These are phyloP conservation scores for Podarcis cretensis DNA, from an alignment of 2,113 vertebrate genomes.

Conservation along the genomic window DNA sequence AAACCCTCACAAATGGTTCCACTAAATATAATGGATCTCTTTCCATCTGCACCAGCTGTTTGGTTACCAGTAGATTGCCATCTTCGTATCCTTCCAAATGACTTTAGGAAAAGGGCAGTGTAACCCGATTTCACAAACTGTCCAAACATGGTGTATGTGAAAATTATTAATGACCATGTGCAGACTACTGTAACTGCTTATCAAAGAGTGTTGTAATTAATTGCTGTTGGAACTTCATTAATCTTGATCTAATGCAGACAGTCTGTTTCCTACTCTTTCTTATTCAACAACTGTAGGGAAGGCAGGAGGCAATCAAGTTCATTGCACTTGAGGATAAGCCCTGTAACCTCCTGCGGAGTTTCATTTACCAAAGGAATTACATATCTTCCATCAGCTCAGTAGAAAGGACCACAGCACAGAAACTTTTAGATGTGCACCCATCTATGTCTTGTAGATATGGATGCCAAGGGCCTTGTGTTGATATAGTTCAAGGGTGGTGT, in stretches of 20 bases:
- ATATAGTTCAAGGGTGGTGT: too few species aligned
- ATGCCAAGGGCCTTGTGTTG: background rate
- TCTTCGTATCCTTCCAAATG: too few species aligned
- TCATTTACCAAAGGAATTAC: background rate
- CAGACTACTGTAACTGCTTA: background rate
- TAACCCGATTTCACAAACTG: fast-evolving
- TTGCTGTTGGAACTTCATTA: constrained; percentile 59
- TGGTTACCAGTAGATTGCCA: too few species aligned
- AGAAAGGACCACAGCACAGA: background rate
- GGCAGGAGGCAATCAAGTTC: background rate
- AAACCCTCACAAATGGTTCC: background rate
- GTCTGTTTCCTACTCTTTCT: constrained; percentile 23
- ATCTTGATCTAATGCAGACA: constrained; percentile 46
- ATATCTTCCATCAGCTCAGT: background rate
- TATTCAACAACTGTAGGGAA: background rate
- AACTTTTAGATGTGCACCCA: background rate
- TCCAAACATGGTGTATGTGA: background rate
- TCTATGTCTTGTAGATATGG: background rate
- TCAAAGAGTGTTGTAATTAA: constrained; percentile 14
- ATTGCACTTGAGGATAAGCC: background rate
- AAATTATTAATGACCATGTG: background rate
- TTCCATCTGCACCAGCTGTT: too few species aligned
- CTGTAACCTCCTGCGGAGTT: background rate
- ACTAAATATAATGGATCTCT: background rate
- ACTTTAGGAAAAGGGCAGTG: background rate